These are phyloP conservation scores for Gibbula magus DNA, from an alignment of 2,888 invertebrate genomes.

Conservation along the genomic window DNA sequence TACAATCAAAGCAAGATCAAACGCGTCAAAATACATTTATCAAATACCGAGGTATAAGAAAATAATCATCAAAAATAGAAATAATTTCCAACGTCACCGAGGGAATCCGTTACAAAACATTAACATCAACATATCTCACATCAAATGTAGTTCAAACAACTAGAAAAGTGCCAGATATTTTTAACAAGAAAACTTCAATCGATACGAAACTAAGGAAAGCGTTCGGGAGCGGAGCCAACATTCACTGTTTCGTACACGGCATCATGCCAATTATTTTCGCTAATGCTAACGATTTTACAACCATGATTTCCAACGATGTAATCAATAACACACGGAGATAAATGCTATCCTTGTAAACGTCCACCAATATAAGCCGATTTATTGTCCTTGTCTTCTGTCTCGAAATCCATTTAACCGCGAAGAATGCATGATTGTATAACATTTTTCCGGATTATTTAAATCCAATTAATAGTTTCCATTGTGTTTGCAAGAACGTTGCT, in stretches of 20 bases:
- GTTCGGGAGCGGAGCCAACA: neutral
- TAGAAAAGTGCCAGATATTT: too few species aligned
- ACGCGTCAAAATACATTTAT: too few species aligned
- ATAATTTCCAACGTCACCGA: too few species aligned
- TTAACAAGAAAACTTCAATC: too few species aligned
- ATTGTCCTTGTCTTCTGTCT: neutral
- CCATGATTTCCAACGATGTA: neutral
- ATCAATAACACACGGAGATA: neutral
- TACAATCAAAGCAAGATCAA: too few species aligned
- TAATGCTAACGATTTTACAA: neutral
- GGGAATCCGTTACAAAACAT: too few species aligned
- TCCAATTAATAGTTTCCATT: slow-evolving; percentile 5
- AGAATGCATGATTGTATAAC: neutral
- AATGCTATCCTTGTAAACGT: neutral
- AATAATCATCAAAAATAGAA: too few species aligned
- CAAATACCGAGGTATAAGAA: too few species aligned
- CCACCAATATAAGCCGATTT: slow-evolving; percentile 17
- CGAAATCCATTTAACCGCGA: neutral
- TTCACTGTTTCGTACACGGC: neutral
- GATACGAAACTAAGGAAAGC: too few species aligned
- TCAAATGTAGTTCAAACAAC: too few species aligned
- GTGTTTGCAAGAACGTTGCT: neutral
- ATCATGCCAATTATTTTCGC: neutral
- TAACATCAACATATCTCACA: too few species aligned
- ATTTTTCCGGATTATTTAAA: neutral